Evolutionary conservation across 2,888 invertebrate genomes (phyloP).

Genomic region (Archaeoteleia sp.): DNA sequence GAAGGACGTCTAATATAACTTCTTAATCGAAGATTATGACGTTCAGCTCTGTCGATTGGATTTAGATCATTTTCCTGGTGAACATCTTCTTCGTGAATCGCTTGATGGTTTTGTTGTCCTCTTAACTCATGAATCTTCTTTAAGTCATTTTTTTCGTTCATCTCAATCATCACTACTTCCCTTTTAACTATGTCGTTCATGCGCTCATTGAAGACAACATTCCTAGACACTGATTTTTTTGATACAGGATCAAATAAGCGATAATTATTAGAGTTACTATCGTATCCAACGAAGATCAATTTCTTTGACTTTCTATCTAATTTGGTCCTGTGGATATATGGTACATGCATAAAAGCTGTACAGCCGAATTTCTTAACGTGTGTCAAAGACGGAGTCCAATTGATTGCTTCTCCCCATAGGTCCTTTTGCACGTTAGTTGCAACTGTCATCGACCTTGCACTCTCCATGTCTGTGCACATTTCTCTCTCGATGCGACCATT

Average conservation of each 20-base stretch:
- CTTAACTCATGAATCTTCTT: too few relatives aligned
- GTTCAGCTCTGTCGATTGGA: too few relatives aligned
- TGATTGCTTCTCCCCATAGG: constrained; percentile 12
- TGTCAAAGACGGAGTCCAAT: too few relatives aligned
- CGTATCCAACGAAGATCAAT: constrained; percentile 15
- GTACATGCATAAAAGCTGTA: constrained; percentile 51
- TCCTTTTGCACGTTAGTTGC: neutral
- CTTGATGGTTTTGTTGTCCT: too few relatives aligned
- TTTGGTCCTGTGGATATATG: constrained; percentile 30
- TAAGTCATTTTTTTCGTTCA: too few relatives aligned
- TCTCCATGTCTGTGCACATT: constrained; percentile 8
- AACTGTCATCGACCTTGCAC: constrained; percentile 7
- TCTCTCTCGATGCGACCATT: constrained; percentile 13
- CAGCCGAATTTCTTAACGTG: too few relatives aligned
- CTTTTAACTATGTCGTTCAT: too few relatives aligned
- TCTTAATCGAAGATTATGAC: too few relatives aligned
- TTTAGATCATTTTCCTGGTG: too few relatives aligned
- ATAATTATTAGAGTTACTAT: constrained; percentile 21
- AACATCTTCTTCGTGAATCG: too few relatives aligned
- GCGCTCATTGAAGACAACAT: constrained; percentile 21
- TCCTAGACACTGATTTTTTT: constrained; percentile 5
- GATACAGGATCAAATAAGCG: constrained; percentile 8
- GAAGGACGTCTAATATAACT: too few relatives aligned
- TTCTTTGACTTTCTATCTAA: constrained; percentile 8
- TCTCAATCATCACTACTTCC: too few relatives aligned